A percentile compares a stretch with the other conserved stretches of the same genome.
Evolutionary conservation across 2,797 vertebrate species (phyloP).

Genomic region (Coendou prehensilis): DNA sequence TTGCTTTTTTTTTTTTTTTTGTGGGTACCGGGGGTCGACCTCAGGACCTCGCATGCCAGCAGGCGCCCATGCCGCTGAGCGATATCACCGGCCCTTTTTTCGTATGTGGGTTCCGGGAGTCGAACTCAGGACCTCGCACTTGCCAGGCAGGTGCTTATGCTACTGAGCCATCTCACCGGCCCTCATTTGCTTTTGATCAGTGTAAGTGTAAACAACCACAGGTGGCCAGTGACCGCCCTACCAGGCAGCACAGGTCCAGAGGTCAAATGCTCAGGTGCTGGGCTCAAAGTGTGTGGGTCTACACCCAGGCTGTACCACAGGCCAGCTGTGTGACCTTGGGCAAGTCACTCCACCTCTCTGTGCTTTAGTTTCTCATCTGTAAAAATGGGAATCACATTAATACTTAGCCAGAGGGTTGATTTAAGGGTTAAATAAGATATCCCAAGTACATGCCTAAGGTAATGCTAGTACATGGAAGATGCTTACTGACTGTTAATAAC

Average conservation of each 20-base stretch:
- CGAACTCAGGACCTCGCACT: no score
- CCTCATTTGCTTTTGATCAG: not conserved
- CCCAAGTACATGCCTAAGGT: not conserved
- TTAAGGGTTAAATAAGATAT: not conserved
- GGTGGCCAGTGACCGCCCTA: not conserved
- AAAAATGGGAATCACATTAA: not conserved
- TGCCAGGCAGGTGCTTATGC: no score
- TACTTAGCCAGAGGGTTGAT: not conserved
- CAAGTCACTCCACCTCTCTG: not conserved
- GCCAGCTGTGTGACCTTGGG: slow-evolving; percentile 2
- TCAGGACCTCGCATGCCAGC: no score
- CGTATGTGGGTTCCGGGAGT: no score
- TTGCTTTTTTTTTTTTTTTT: not conserved
- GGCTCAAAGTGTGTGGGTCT: not conserved
- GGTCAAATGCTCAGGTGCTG: not conserved
- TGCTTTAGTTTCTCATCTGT: slow-evolving; percentile 34
- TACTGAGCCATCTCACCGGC: no score
- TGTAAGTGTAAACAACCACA: not conserved
- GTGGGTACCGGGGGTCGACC: no score
- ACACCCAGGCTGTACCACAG: not conserved
- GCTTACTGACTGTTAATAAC: not conserved
- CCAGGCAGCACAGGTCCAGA: not conserved
- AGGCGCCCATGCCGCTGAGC: no score
- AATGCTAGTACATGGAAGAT: not conserved
- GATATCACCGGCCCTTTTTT: no score